Evolutionary conservation across 2,113 vertebrate species (phyloP), one percentile per base, ranked within the genome.

Genomic region (Zosterops borbonicus): DNA sequence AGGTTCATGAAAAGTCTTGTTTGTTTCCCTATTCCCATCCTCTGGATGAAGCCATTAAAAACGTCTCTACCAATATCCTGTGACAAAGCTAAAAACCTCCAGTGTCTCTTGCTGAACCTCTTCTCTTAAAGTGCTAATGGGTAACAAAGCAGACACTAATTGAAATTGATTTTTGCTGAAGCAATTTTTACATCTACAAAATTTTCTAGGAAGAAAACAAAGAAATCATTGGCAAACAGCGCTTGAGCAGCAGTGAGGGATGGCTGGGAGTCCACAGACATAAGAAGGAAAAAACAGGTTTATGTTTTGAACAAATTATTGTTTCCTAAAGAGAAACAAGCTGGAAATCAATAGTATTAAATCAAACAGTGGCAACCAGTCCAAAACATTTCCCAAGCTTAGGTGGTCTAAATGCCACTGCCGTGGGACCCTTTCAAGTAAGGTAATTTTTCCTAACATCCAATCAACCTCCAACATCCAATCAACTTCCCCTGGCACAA

Each of bases 91-190:
- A 67, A 88, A 90, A 93, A 17, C 4, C 42, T 74, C 63, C 31
- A 5, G 15, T 29, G 65, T 74, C 41, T 59, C 42, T 63, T 55
- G 44, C 68, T 78, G 79, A 78, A 64, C 12, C 5, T 68, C 47
- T 90, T 41, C 15, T n/a, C 35, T 15, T 8, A 52, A 75, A 62
- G 50, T 13, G 21, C 47, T 55, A 90, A 88, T 9, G 29, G 35
- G 29, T 74, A 71, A 77, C 64, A 86, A 79, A 91, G 78, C 89
- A 69, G 14, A 58, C 21, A 88, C 55, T 83, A 76, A 91, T 16
- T 77, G 42, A 85, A 92, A 83, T 2, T 64, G 44, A 63, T 83
- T 93, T 90, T 71, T 89, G 49, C 44, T 81, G 73, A 90, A 92
- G 76, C 4, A 4, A 52, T 88, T 91, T 90, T 85, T 91, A 89